Evolutionary conservation across 2,888 invertebrate species (phyloP), one percentile per base, ranked within the genome.

Genomic region (Idaea aversata): DNA sequence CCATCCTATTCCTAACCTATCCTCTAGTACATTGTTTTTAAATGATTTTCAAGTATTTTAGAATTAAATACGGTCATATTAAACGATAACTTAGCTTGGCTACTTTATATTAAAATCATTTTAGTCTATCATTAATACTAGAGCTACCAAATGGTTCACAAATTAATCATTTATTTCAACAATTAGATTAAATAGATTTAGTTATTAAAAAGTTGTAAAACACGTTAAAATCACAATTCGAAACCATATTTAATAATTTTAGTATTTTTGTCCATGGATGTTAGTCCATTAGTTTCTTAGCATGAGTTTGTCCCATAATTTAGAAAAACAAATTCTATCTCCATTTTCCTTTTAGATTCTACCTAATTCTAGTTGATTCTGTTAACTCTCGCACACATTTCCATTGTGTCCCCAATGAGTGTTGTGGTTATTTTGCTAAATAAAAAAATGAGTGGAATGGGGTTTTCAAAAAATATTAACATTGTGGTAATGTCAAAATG

Each of bases 11-110:
- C 64, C 59, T 0, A 62, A 67, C 67, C 72, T 75, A 70, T 75
- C 75, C 72, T 75, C 73, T 75, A 73, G 38, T 61, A 68, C 75
- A 73, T 7, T 36, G 10, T 7, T 47, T 10, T 10, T 13, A 13
- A 47, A 6, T 0, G 47, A 36, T 3, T 36, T 36, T 36, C 4
- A 5, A 36, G 36, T 36, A 36, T 36, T 36, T 5, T 36, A 36
- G 36, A 5, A 36, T 36, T 25, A 1, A 36, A 36, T 47, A 47
- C 13, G 7, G 47, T 47, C 7, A 47, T 47, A 13, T 5, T 47
- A 13, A 25, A 25, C 25, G 25, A 25, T 25, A 25, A 25, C 25
- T 25, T 25, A 25, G 25, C 25, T 25, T 25, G 25, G 25, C 25
- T 25, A 25, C 25, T 25, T 25, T 25, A 3, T 25, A 3, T 25